Conservation (phyloP, 1,140 invertebrate species). For the Druon quercuslanigerum region DNA sequence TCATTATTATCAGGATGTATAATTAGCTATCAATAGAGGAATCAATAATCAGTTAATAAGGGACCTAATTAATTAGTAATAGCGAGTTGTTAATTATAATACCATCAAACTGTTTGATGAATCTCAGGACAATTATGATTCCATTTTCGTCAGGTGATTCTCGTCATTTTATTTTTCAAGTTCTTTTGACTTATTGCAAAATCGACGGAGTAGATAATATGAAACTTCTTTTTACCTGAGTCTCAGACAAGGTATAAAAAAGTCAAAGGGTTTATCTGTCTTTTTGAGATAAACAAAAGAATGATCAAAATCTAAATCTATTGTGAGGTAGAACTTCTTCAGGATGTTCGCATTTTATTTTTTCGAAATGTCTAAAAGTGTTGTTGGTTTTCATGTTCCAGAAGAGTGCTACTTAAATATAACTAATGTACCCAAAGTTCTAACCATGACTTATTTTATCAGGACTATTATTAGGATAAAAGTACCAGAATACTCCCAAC, state of each 20-base stretch:
- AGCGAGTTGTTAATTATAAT: too few species aligned
- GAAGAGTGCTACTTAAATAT: too few species aligned
- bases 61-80: neutral
- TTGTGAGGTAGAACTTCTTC: neutral
- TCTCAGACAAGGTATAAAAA: neutral
- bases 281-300: conserved; percentile 25
- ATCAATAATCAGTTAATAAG: neutral
- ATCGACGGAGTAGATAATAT: neutral
- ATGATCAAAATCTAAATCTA: conserved; percentile 24
- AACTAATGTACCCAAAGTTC: too few species aligned
- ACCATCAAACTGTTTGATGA: too few species aligned
- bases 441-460: too few species aligned
- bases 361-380: too few species aligned
- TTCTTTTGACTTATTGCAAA: neutral
- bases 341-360: too few species aligned
- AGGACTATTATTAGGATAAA: too few species aligned
- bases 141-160: neutral
- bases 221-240: neutral
- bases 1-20: too few species aligned
- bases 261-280: conserved; percentile 18
- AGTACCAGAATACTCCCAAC: too few species aligned
- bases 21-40: neutral
- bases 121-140: too few species aligned
- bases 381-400: too few species aligned
- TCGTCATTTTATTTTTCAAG: neutral